These are phyloP conservation scores for Rhabdophis nuchalis DNA, from an alignment of 2,797 vertebrate genomes.

Conservation along the genomic window DNA sequence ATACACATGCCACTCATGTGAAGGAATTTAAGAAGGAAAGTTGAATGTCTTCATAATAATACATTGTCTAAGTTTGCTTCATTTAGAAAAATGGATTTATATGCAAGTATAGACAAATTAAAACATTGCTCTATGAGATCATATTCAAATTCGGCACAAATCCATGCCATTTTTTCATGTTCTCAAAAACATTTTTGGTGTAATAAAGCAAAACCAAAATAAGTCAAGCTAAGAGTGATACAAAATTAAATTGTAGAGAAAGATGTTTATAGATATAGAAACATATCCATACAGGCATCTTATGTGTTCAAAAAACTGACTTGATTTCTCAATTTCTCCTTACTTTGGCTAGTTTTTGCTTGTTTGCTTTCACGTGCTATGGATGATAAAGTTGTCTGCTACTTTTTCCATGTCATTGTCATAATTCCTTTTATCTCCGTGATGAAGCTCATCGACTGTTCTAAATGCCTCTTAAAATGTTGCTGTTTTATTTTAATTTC, in stretches of 20 bases:
- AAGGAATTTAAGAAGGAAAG: slow-evolving; percentile 38
- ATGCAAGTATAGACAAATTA: not conserved
- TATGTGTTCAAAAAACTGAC: not conserved
- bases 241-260: not conserved
- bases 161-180: not conserved
- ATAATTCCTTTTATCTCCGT: no score
- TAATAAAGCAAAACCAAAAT: not conserved
- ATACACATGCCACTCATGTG: not conserved
- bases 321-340: not conserved
- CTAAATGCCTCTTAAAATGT: not conserved
- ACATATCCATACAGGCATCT: not conserved
- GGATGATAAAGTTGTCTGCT: not conserved
- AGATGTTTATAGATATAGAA: not conserved
- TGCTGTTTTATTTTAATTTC: not conserved
- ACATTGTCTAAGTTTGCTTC: not conserved
- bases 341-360: not conserved
- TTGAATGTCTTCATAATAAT: not conserved
- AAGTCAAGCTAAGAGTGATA: slow-evolving; percentile 7
- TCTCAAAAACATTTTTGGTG: not conserved
- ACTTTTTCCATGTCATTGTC: not conserved
- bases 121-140: not conserved
- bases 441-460: not conserved
- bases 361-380: not conserved
- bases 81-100: not conserved
- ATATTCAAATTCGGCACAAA: not conserved